Evolutionary conservation across 53 echinoderm and acorn worm genomes (phyloP), one percentile per base, ranked within the genome.

Genomic region (Arbacia lixula): DNA sequence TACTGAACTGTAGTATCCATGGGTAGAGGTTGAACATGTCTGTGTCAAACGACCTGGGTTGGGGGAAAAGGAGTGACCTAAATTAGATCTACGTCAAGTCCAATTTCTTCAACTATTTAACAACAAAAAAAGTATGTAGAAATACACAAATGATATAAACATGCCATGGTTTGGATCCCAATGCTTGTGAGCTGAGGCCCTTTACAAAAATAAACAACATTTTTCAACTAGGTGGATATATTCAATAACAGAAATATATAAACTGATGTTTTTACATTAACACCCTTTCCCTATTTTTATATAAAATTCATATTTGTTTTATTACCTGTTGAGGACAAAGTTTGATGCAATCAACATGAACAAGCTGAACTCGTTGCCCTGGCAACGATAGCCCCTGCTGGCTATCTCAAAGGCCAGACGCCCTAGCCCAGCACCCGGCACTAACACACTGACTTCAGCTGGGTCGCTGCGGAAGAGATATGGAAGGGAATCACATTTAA

Each of bases 301-400:
- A n/a, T n/a, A 50, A 50, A 17, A 14, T 12, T 50, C 1, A 11
- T 66, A n/a, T 66, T 35, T 64, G 36, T n/a, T 34, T 17, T 20
- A 40, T 49, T 79, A 92, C 98, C 86, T 89, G 66, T 97, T 97
- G n/a, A 97, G 92, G 36, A 97, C 60, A 84, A 98, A 98, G 54
- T 98, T 86, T 53, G 94, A 92, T 66, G 94, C 98, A 84, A 98
- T 89, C 11, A 98, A 92, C 98, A 98, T 98, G 49, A 87, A 94
- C 52, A 98, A 73, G 68, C 98, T 98, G 90, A 98, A 92, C 65
- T 98, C 98, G 60, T 98, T 98, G 46, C 98, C 98, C 67, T 98
- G 98, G 60, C 98, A 94, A 19, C 63, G 72, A 66, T 98, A 98
- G 11, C 97, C 98, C 53, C 73, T 86, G 11, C 86, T 92, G 34